Evolutionary conservation across 2,888 invertebrate species (phyloP).

Genomic region (Andricus quercusramuli): DNA sequence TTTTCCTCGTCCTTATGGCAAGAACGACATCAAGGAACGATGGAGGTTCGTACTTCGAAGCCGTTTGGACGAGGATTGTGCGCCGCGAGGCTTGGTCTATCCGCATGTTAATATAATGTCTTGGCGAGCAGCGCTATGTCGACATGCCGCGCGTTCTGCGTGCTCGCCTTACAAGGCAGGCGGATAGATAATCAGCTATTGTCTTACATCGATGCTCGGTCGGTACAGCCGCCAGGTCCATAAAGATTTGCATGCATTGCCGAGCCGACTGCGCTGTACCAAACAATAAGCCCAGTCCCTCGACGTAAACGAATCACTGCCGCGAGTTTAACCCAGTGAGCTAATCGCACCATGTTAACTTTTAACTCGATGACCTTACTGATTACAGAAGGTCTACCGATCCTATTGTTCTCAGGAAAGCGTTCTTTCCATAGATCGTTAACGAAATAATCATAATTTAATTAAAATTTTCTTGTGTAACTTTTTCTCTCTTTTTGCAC

Average conservation of each 20-base stretch:
- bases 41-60: background rate
- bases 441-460: background rate
- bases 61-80: background rate
- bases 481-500: constrained; percentile 19
- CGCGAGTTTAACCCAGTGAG: background rate
- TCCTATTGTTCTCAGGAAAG: background rate
- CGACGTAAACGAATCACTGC: constrained; percentile 18
- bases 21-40: background rate
- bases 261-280: constrained; percentile 48
- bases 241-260: constrained; percentile 60
- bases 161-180: constrained; percentile 65
- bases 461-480: background rate
- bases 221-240: constrained; percentile 56
- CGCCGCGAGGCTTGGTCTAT: constrained; percentile 1
- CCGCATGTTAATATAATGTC: constrained; percentile 52
- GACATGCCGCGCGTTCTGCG: constrained; percentile 60
- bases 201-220: constrained; percentile 68
- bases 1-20: background rate
- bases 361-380: constrained; percentile 21
- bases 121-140: constrained; percentile 63
- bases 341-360: constrained; percentile 12
- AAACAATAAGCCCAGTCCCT: constrained; percentile 20
- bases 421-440: background rate
- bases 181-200: constrained; percentile 73
- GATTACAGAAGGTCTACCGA: background rate